Base-by-base conservation (phyloP, 1,140 invertebrate genomes). In the Caerostris extrusa region DNA sequence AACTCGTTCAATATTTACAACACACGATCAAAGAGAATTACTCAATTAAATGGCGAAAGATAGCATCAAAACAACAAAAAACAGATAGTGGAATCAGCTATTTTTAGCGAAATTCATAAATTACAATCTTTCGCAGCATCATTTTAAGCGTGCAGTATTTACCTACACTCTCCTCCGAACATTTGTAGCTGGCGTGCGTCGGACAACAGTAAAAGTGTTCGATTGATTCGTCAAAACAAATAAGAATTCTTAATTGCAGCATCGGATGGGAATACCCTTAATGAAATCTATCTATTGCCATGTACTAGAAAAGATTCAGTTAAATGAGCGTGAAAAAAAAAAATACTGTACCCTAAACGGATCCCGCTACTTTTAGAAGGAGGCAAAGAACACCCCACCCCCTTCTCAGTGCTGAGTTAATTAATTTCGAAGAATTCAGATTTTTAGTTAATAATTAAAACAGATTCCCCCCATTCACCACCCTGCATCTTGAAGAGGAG, bases 381-480 rank as follows among this genome's bases (percentile, higher is more conserved):
- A 53, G 8, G 34, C 8, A 77, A 77, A 12, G 53, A 86, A 86
- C 17, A 12, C 55, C 57, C 14, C 12, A 17, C 5, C 60, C 60
- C 10, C n/a, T 67, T 64, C 82, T 85, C 7, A 7, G 14, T 58
- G 64, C 60, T 8, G 19, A 67, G 86, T 53, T 88, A 88, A 88
- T 88, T 88, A 88, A 88, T 88, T 88, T 88, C 60, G 60, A 88
- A 88, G 86, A 67, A 67, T 88, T 12, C 86, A 88, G 86, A 88
- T 88, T 88, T 88, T 88, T 53, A 67, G 86, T 88, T 88, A 88
- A 88, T 88, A n/a, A n/a, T n/a, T n/a, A n/a, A n/a, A n/a, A n/a
- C n/a, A n/a, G n/a, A n/a, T n/a, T n/a, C n/a, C n/a, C n/a, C n/a
- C n/a, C n/a, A n/a, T n/a, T n/a, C n/a, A n/a, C n/a, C n/a, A n/a